A percentile compares a stretch with the other conserved stretches of the same genome.
Conservation (phyloP, 2,888 invertebrate species). For the Siphlonurus alternatus region DNA sequence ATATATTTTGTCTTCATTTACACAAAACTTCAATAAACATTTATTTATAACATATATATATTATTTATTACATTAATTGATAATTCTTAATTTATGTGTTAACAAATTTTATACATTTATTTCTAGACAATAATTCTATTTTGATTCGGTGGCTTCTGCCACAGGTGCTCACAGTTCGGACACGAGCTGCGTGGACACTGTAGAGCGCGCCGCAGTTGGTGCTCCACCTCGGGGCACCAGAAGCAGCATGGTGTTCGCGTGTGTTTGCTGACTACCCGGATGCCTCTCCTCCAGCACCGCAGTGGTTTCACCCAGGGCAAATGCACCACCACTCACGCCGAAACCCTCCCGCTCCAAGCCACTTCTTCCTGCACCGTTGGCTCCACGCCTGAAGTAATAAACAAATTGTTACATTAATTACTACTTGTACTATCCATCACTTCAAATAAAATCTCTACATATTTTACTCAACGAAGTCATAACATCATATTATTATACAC, state of each 20-base stretch:
- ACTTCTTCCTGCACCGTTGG: background rate
- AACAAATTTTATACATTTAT: too few species aligned
- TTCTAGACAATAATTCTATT: too few species aligned
- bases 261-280: background rate
- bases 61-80: too few species aligned
- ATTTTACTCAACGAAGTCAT: too few species aligned
- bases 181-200: background rate
- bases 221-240: background rate
- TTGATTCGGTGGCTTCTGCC: too few species aligned
- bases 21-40: too few species aligned
- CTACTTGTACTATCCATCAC: too few species aligned
- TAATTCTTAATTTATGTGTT: too few species aligned
- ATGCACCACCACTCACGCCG: background rate
- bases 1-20: too few species aligned
- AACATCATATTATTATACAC: too few species aligned
- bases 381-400: background rate
- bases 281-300: background rate
- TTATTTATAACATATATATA: too few species aligned
- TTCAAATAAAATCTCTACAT: too few species aligned
- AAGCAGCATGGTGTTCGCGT: background rate
- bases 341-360: background rate
- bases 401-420: background rate
- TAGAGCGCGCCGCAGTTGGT: background rate
- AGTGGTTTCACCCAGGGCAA: background rate
- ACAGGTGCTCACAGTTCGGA: background rate